Evolutionary conservation across 30 jellyfish, hydroid and myxozoan species (phyloP).

Genomic region (Cassiopea andromeda): DNA sequence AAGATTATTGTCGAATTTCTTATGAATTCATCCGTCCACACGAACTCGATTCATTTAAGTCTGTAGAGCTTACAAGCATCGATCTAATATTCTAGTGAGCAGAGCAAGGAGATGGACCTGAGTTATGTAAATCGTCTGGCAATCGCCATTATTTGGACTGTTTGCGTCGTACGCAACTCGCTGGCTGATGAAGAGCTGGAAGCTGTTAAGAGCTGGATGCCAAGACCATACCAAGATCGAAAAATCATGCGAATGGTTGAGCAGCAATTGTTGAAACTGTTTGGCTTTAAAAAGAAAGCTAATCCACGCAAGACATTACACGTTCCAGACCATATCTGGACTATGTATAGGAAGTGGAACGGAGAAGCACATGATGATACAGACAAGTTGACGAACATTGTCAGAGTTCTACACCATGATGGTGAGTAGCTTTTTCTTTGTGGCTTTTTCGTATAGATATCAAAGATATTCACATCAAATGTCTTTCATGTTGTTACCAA

Average conservation of each 20-base stretch:
- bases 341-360: conserved; percentile 76
- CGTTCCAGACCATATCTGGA: conserved; percentile 81
- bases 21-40: conserved; percentile 17
- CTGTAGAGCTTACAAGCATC: conserved; percentile 22
- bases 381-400: conserved; percentile 68
- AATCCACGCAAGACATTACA: conserved; percentile 51
- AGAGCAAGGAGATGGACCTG: conserved; percentile 35
- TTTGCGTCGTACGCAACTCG: conserved; percentile 6
- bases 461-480: too few species aligned
- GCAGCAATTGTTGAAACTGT: conserved; percentile 53
- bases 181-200: conserved; percentile 15
- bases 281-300: conserved; percentile 74
- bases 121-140: neutral
- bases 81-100: conserved; percentile 22
- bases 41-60: conserved; percentile 19
- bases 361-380: conserved; percentile 74
- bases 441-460: too few species aligned
- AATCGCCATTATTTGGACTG: neutral
- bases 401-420: conserved; percentile 68
- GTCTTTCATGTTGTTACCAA: too few species aligned
- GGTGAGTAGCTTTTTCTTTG: conserved; percentile 44
- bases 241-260: conserved; percentile 54
- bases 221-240: conserved; percentile 44
- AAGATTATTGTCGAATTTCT: conserved; percentile 50
- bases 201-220: conserved; percentile 35